A percentile compares a stretch with the other conserved stretches of the same genome.
Evolutionary conservation across 2,797 vertebrate species (phyloP).

Genomic region (Myotis vivesi): DNA sequence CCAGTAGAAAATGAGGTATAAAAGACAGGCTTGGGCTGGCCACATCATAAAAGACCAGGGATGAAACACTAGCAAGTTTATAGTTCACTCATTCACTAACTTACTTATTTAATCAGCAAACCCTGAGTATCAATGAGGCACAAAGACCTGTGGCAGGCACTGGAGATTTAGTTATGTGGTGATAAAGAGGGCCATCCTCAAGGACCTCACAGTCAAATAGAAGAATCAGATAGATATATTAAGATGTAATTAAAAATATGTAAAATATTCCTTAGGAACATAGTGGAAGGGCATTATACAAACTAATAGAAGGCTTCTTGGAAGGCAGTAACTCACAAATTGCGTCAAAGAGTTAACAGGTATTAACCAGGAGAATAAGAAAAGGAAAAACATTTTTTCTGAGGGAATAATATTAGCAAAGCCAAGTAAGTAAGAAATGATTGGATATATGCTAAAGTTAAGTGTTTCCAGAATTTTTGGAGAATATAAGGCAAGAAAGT

Average conservation of each 20-base stretch:
- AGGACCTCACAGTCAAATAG: not conserved
- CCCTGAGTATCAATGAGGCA: not conserved
- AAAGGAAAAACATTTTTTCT: conserved; percentile 45
- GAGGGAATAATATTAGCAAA: conserved; percentile 17
- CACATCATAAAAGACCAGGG: not conserved
- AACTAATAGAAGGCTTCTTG: not conserved
- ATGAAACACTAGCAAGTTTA: not conserved
- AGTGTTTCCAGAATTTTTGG: not conserved
- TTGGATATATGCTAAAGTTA: not conserved
- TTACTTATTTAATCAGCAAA: conserved; percentile 14
- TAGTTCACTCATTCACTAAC: conserved; percentile 3
- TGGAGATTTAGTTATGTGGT: not conserved
- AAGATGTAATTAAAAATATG: not conserved
- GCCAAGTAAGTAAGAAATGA: not conserved
- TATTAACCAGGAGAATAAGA: not conserved
- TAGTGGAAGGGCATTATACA: not conserved
- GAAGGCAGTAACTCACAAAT: not conserved
- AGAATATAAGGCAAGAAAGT: not conserved
- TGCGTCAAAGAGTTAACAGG: conserved; percentile 20
- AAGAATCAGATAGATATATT: not conserved
- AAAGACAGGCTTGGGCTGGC: not conserved
- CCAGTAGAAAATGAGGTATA: conserved; percentile 3
- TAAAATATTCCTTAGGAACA: not conserved
- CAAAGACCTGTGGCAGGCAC: not conserved
- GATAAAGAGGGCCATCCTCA: not conserved